These are phyloP conservation scores for Dermatemys mawii DNA, from an alignment of 2,113 vertebrate species.

Conservation along the genomic window DNA sequence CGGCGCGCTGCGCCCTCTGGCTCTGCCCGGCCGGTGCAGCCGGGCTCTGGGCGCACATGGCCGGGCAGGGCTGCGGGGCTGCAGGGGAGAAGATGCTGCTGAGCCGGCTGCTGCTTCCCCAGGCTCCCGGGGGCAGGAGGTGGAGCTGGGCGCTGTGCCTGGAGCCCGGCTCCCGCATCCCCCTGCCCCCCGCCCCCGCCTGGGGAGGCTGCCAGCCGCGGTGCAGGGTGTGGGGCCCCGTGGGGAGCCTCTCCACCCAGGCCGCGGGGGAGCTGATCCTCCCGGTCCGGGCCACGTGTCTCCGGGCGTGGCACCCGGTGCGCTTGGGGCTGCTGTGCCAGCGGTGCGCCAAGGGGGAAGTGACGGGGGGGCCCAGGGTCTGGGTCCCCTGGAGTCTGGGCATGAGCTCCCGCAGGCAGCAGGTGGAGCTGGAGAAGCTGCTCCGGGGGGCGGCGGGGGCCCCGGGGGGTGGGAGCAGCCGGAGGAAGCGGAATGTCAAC, in stretches of 20 bases:
- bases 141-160: conserved; percentile 55
- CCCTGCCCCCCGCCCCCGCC: conserved; percentile 48
- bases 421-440: conserved; percentile 58
- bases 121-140: conserved; percentile 31
- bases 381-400: conserved; percentile 76
- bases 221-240: conserved; percentile 74
- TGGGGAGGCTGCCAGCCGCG: conserved; percentile 48
- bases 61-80: conserved; percentile 54
- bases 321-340: conserved; percentile 76
- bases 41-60: conserved; percentile 52
- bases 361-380: neutral
- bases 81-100: conserved; percentile 14
- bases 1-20: conserved; percentile 45
- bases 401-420: conserved; percentile 70
- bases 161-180: conserved; percentile 45
- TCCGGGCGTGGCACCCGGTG: conserved; percentile 60
- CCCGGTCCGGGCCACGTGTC: conserved; percentile 77
- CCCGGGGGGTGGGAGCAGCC: conserved; percentile 65
- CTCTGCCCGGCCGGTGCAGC: conserved; percentile 42
- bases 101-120: conserved; percentile 49
- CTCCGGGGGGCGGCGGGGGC: conserved; percentile 36
- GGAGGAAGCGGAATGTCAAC: conserved; percentile 86
- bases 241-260: conserved; percentile 69
- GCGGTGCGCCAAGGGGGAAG: neutral
- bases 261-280: conserved; percentile 74